These are phyloP conservation scores for Pungitius pungitius DNA, from an alignment of 2,113 vertebrate species.

Conservation along the genomic window DNA sequence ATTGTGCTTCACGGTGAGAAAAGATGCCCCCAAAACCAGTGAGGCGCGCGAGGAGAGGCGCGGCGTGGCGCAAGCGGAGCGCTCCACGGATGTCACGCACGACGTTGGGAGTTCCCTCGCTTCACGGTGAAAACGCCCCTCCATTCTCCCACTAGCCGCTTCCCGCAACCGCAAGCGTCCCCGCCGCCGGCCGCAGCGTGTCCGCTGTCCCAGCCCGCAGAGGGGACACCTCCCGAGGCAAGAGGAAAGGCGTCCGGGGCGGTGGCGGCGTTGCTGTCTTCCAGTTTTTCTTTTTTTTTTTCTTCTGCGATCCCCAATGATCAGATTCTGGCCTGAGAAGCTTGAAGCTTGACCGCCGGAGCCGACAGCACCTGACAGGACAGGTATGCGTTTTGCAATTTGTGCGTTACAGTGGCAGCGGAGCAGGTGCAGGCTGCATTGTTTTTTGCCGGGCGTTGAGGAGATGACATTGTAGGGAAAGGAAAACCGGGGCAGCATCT, in stretches of 20 bases:
- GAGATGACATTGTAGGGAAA: constrained; percentile 58
- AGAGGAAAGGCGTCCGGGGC: constrained; percentile 57
- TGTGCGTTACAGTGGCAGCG: constrained; percentile 38
- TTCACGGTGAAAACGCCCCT: constrained; percentile 74
- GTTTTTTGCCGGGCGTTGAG: constrained; percentile 45
- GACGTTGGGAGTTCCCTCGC: constrained; percentile 76
- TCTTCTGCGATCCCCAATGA: constrained; percentile 65
- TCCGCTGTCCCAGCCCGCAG: constrained; percentile 63
- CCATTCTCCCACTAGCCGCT: constrained; percentile 48
- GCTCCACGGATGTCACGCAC: constrained; percentile 60
- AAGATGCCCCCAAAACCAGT: constrained; percentile 22
- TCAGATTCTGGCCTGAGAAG: constrained; percentile 55
- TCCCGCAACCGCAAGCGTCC: constrained; percentile 47
- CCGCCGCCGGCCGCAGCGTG: constrained; percentile 50
- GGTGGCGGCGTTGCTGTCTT: constrained; percentile 61
- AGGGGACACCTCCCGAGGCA: constrained; percentile 52
- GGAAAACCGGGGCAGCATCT: constrained; percentile 17
- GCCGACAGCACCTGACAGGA: constrained; percentile 52
- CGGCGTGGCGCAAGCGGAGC: constrained; percentile 56
- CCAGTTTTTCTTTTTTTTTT: constrained; percentile 5
- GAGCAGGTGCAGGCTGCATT: constrained; percentile 67
- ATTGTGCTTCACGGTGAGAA: neutral
- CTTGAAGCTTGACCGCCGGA: constrained; percentile 66
- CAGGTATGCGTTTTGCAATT: constrained; percentile 67
- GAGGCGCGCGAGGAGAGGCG: constrained; percentile 21